Evolutionary conservation across 2,797 vertebrate species (phyloP).

Genomic region (Rhinoraja longicauda): DNA sequence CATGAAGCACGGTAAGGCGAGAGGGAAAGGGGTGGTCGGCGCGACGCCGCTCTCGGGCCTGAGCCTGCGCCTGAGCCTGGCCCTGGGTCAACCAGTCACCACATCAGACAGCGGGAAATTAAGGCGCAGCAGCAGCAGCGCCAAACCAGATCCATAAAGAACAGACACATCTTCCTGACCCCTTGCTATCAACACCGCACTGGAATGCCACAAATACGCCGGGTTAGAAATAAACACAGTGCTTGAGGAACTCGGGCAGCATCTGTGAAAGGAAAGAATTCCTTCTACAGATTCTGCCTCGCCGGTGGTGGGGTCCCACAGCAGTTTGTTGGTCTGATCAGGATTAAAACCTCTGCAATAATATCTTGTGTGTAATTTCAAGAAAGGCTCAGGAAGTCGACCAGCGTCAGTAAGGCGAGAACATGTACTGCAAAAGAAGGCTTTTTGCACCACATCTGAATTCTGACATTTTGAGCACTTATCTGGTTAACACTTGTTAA

Average conservation of each 20-base stretch:
- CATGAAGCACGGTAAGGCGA: constrained; percentile 83
- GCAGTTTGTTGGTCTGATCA: no score
- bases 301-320: no score
- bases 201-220: no score
- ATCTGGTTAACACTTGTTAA: no score
- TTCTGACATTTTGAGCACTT: no score
- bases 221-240: neutral
- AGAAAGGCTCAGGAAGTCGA: neutral
- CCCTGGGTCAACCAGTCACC: no score
- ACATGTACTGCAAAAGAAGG: neutral
- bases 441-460: neutral
- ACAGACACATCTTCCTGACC: neutral
- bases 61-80: no score
- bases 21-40: neutral
- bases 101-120: neutral
- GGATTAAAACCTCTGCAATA: neutral
- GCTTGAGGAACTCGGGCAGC: no score
- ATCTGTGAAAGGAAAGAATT: neutral
- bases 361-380: neutral
- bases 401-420: neutral
- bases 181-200: no score
- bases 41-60: neutral
- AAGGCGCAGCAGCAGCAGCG: neutral
- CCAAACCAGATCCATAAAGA: neutral
- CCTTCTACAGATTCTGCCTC: no score